Evolutionary conservation across 2,797 vertebrate genomes (phyloP), one percentile per base, ranked within the genome.

Genomic region (Coccyzus lansbergi): DNA sequence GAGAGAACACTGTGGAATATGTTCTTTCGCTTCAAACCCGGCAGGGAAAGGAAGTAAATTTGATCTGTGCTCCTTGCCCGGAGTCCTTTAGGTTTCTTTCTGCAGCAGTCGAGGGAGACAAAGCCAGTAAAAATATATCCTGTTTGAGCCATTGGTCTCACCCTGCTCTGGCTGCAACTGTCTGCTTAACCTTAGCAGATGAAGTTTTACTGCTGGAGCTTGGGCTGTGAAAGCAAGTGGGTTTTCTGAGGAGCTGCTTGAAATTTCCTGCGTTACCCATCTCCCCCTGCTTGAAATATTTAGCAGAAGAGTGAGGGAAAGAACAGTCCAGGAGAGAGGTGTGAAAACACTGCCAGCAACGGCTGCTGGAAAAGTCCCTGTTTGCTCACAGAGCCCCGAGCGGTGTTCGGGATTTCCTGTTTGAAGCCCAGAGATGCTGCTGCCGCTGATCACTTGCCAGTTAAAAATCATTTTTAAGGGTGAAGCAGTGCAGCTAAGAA

Each of bases 51-150:
- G 79, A 91, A 81, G 86, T 88, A 18, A 88, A 86, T 68, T 68
- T 59, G 80, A 90, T 91, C 82, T 59, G 84, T 84, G 58, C 40
- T 89, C 62, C 63, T 95, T 75, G 72, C 84, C 52, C 49, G 18
- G 18, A 94, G 80, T 72, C 72, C 65, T 71, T 42, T 29, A 62
- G 86, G 64, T 89, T 92, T 80, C 88, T 87, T 83, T 89, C 86
- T 89, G 42, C 46, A 80, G 88, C 84, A 65, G 53, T 18, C 19
- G 51, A 92, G 77, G 36, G 87, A 91, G 84, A 76, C 65, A 89
- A 92, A 94, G 86, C 82, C 93, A 92, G 94, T 65, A 89, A 92
- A 95, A 93, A 92, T 31, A 91, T 25, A 55, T 89, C 55, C 72
- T 92, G 31, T 12, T 49, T 25, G 14, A 87, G 49, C 29, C 68